Base-by-base conservation (phyloP, 2,113 vertebrate species). In the Papio anubis region DNA sequence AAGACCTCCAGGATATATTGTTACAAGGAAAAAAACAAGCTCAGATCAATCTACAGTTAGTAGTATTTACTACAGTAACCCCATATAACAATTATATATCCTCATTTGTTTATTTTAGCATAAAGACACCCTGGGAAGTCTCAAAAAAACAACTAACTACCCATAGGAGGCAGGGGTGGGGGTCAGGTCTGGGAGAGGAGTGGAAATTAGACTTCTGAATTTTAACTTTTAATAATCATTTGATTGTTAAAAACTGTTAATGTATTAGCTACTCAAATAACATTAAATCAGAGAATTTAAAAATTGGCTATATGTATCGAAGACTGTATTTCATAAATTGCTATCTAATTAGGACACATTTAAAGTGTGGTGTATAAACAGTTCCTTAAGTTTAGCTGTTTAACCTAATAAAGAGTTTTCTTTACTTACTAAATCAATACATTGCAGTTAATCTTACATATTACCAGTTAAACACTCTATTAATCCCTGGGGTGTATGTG, bases 281-380 rank as follows among this genome's bases (percentile, higher is more conserved):
- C 94, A 79, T 95, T 55, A 90, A 95, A 94, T 95, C 38, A 91
- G 57, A 93, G 94, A 86, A 88, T 17, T n/a, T n/a, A 52, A 80
- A 95, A 97, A 93, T 68, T 80, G 82, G 27, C 94, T 75, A 75
- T 1, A 88, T 11, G 61, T 32, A 83, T 61, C 23, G 73, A 80
- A 96, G 68, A 75, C 25, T 88, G 0, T 52, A 73, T 20, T 97
- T 94, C 20, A 82, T 59, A 96, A 93, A 86, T 17, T 95, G 16
- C 14, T 93, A 80, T 94, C 82, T 91, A 90, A 90, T 80, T 66
- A 93, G 50, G 87, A 13, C 45, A 70, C 73, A 93, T 94, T 96
- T 97, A 84, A 94, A 93, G 81, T 95, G 48, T 90, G 35, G 21
- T 55, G 3, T 59, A 79, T 76, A 96, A 84, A 88, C 43, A 61